These are phyloP conservation scores for Tupiocoris notatus DNA, from an alignment of 2,888 invertebrate species.

Conservation along the genomic window DNA sequence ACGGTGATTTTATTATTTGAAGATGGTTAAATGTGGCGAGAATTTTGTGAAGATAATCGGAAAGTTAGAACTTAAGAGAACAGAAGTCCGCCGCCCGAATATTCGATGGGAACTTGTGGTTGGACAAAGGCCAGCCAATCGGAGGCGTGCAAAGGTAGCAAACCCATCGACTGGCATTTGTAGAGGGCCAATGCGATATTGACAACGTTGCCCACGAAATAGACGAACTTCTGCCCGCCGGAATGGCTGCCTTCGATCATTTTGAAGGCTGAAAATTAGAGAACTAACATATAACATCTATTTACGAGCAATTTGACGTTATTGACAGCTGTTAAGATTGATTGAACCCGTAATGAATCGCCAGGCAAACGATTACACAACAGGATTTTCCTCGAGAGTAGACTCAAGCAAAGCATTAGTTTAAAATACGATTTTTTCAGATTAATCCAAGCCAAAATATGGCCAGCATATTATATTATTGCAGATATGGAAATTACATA, in stretches of 20 bases:
- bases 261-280: constrained; percentile 74
- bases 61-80: not conserved
- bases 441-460: too few species aligned
- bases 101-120: constrained; percentile 79
- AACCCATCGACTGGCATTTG: constrained; percentile 97
- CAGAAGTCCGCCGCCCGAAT: constrained; percentile 72
- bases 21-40: not conserved
- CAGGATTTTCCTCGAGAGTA: too few species aligned
- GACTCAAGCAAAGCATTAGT: too few species aligned
- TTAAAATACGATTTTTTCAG: too few species aligned
- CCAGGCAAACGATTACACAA: too few species aligned
- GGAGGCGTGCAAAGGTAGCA: constrained; percentile 93
- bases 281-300: too few species aligned
- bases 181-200: constrained; percentile 90
- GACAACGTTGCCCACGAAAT: constrained; percentile 87
- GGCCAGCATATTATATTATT: too few species aligned
- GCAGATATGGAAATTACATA: too few species aligned
- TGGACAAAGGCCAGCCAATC: constrained; percentile 98
- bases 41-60: too few species aligned
- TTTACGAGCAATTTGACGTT: too few species aligned
- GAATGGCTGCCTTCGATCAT: constrained; percentile 92
- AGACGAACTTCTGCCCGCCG: constrained; percentile 86
- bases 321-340: too few species aligned
- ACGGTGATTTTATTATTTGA: not conserved
- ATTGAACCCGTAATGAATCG: too few species aligned